These are phyloP conservation scores for Thera britannica DNA, from an alignment of 2,888 invertebrate genomes.

Conservation along the genomic window DNA sequence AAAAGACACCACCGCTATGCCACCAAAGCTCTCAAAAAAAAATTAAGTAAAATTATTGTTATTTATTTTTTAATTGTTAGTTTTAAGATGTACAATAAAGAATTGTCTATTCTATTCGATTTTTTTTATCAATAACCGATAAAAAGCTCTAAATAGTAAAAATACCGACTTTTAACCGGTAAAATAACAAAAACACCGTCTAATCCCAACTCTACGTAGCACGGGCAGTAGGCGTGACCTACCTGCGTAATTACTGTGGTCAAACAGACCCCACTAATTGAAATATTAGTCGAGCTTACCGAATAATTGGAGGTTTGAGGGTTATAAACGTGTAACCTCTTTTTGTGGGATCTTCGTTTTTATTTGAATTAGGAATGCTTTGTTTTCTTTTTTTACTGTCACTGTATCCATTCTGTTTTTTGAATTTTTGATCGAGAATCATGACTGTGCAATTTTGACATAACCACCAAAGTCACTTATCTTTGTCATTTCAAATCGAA, in stretches of 20 bases:
- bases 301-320: constrained; percentile 27
- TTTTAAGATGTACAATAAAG: too few species aligned
- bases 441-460: too few species aligned
- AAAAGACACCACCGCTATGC: too few species aligned
- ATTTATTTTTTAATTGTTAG: too few species aligned
- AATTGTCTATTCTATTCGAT: too few species aligned
- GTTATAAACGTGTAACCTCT: constrained; percentile 19
- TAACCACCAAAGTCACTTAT: too few species aligned
- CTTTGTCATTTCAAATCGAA: too few species aligned
- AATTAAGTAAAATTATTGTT: too few species aligned
- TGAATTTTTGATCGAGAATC: too few species aligned
- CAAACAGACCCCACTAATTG: constrained; percentile 25
- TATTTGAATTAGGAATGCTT: constrained; percentile 6
- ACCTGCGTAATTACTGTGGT: constrained; percentile 15
- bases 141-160: not conserved
- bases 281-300: constrained; percentile 25
- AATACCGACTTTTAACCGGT: not conserved
- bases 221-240: constrained; percentile 24
- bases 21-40: too few species aligned
- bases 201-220: not conserved
- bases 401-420: too few species aligned
- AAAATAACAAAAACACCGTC: not conserved
- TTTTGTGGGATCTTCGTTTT: constrained; percentile 6
- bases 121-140: too few species aligned
- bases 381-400: not conserved